Evolutionary conservation across 2,113 vertebrate genomes (phyloP).

Genomic region (Gymnorhina tibicen): DNA sequence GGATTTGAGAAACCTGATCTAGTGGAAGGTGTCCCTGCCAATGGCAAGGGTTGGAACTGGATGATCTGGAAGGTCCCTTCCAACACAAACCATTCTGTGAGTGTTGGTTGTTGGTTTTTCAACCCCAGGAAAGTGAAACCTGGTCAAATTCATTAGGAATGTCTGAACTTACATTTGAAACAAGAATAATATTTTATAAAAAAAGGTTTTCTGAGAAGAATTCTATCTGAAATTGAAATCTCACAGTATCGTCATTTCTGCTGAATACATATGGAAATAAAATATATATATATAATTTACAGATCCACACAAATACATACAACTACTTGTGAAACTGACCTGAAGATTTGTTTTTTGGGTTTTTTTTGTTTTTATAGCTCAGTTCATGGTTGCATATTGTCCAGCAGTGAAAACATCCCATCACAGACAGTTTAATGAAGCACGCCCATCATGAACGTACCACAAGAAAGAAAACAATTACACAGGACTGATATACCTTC

Average conservation of each 20-base stretch:
- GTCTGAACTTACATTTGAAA: background rate
- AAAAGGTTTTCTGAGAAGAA: background rate
- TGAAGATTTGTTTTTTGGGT: background rate
- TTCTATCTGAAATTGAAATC: background rate
- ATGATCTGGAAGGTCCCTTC: background rate
- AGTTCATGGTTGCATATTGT: background rate
- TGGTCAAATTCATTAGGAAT: background rate
- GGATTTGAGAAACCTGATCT: background rate
- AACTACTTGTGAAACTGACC: background rate
- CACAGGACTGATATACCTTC: background rate
- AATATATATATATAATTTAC: background rate
- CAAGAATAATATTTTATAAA: background rate
- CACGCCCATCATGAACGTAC: background rate
- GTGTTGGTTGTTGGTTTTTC: background rate
- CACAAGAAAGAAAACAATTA: background rate
- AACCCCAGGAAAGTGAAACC: background rate
- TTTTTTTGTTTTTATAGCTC: background rate
- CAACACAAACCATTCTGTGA: background rate
- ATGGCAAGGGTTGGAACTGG: background rate
- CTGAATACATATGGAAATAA: background rate
- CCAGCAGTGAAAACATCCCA: background rate
- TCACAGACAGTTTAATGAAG: background rate
- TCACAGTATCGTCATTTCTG: background rate
- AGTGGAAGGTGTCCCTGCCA: background rate
- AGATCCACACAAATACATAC: background rate